A percentile compares a stretch with the other conserved stretches of the same genome.
phyloP scores from a whole-genome alignment of 1,140 invertebrate genomes.

The Pseudomyrmex dendroicus region DNA sequence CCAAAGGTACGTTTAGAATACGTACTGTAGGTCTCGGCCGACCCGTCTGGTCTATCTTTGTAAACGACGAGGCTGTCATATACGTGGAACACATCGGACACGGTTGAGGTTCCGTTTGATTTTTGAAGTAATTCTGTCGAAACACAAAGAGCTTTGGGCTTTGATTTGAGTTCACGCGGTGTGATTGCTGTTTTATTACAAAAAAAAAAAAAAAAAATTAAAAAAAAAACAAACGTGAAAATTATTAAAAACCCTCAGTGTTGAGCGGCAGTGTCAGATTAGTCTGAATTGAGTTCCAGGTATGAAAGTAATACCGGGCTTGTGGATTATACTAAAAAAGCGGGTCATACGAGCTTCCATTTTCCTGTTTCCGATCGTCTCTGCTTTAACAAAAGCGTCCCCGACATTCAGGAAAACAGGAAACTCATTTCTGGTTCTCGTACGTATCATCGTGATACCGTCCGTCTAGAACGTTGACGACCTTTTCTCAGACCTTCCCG shows the following conservation, averaged over 20 bases:
- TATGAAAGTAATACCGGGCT: constrained; percentile 70
- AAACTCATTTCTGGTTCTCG: constrained; percentile 84
- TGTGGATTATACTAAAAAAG: constrained; percentile 84
- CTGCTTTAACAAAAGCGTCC: constrained; percentile 78
- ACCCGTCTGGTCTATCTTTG: constrained; percentile 80
- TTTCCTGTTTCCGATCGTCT: constrained; percentile 77
- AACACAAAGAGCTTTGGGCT: constrained; percentile 48
- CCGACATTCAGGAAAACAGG: constrained; percentile 71
- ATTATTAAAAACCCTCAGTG: constrained; percentile 77
- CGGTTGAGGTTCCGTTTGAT: constrained; percentile 72
- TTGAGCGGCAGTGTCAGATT: constrained; percentile 81
- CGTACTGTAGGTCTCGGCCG: constrained; percentile 80
- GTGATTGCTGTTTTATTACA: background rate
- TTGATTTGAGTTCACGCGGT: too few species aligned
- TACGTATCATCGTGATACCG: constrained; percentile 79
- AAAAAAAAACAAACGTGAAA: background rate
- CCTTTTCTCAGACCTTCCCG: constrained; percentile 85
- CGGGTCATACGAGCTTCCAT: constrained; percentile 83
- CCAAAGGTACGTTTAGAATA: constrained; percentile 86
- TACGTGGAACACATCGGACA: constrained; percentile 79
- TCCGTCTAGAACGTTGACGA: constrained; percentile 82
- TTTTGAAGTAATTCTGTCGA: constrained; percentile 82
- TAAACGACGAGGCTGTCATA: constrained; percentile 77
- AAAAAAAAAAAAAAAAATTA: background rate
- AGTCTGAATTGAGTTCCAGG: constrained; percentile 85